These are phyloP conservation scores for Eutrigla gurnardus DNA, from an alignment of 2,797 vertebrate genomes.

Conservation along the genomic window DNA sequence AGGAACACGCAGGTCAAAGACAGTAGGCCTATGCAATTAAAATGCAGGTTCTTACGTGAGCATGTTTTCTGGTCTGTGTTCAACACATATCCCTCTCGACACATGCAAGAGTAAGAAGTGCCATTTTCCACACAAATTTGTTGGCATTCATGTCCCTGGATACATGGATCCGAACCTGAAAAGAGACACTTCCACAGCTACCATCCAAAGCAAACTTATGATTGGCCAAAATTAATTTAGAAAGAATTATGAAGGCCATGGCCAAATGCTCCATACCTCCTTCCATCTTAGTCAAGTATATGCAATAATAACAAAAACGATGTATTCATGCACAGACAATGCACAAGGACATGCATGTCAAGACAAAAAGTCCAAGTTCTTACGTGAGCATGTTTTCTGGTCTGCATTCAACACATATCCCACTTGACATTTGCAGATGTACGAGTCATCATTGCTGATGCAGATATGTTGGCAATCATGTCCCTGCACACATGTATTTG, in stretches of 20 bases:
- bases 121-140: slow-evolving; percentile 77
- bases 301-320: not conserved
- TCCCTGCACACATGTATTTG: slow-evolving; percentile 73
- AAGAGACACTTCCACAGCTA: slow-evolving; percentile 31
- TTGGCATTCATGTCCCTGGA: slow-evolving; percentile 75
- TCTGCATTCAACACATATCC: slow-evolving; percentile 84
- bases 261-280: not conserved
- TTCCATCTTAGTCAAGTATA: slow-evolving; percentile 3
- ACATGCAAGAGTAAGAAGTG: slow-evolving; percentile 77
- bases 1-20: not conserved
- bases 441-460: slow-evolving; percentile 65
- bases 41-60: slow-evolving; percentile 76
- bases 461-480: slow-evolving; percentile 86
- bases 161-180: slow-evolving; percentile 72
- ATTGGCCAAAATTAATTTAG: not conserved
- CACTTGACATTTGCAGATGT: slow-evolving; percentile 80
- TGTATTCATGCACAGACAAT: not conserved
- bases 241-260: not conserved
- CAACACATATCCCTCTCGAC: slow-evolving; percentile 80
- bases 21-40: not conserved
- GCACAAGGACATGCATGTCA: not conserved
- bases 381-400: slow-evolving; percentile 82
- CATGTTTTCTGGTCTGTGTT: slow-evolving; percentile 84
- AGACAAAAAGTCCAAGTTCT: slow-evolving; percentile 46
- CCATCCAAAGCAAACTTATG: not conserved